Percentiles rank a stretch among this genome's conserved stretches.
phyloP scores from a whole-genome alignment of 2,888 invertebrate genomes.

The Amblyjoppa proteus region DNA sequence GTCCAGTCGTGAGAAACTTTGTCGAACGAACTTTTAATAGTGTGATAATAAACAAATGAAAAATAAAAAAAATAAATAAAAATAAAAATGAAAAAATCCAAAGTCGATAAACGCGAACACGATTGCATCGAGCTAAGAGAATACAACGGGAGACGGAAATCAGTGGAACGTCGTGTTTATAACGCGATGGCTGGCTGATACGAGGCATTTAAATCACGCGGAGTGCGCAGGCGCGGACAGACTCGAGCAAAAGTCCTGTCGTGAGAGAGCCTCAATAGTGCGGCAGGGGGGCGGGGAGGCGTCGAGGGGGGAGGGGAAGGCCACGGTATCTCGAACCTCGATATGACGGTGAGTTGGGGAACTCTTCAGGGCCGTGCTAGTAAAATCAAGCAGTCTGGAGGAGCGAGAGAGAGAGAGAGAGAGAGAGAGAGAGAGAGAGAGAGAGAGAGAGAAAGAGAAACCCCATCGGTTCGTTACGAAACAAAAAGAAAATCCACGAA shows the following conservation, averaged over 20 bases:
- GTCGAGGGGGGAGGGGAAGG: constrained; percentile 33
- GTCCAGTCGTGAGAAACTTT: constrained; percentile 1
- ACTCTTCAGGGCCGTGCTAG: constrained; percentile 53
- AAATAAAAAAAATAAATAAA: background rate
- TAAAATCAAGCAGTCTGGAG: constrained; percentile 15
- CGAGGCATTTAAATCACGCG: constrained; percentile 72
- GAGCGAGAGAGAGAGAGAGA: background rate
- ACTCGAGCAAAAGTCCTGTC: constrained; percentile 49
- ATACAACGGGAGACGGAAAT: constrained; percentile 47
- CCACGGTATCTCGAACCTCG: constrained; percentile 53
- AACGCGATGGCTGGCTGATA: constrained; percentile 67
- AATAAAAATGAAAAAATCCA: constrained; percentile 28
- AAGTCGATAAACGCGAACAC: constrained; percentile 34
- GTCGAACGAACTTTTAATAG: constrained; percentile 48
- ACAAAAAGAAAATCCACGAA: background rate
- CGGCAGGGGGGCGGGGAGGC: background rate
- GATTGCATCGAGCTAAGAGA: constrained; percentile 19
- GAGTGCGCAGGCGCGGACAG: constrained; percentile 59
- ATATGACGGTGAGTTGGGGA: constrained; percentile 52
- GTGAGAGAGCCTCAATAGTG: constrained; percentile 24
- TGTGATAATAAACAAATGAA: background rate
- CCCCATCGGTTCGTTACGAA: constrained; percentile 25
- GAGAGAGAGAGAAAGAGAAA: background rate
- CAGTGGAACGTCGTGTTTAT: constrained; percentile 60
- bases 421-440: background rate